These are phyloP conservation scores for Taenioides sp. DNA, from an alignment of 2,797 vertebrate species.

Conservation along the genomic window DNA sequence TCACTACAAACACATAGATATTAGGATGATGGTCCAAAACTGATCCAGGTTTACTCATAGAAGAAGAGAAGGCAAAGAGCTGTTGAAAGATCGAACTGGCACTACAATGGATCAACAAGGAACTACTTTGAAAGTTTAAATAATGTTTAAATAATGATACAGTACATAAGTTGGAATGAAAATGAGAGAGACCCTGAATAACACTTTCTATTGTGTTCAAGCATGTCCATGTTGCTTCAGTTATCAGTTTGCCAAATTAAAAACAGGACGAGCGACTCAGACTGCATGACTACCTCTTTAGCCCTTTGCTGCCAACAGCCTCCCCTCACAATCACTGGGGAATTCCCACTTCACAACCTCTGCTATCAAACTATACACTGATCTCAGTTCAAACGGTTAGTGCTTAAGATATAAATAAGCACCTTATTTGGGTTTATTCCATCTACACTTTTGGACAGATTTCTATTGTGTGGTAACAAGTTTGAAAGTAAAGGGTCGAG, in stretches of 20 bases:
- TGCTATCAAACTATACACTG: background rate
- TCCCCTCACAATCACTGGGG: background rate
- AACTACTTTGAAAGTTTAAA: background rate
- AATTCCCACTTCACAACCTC: conserved; percentile 2
- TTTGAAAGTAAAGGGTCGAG: background rate
- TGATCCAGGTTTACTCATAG: too few species aligned
- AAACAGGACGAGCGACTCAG: conserved; percentile 44
- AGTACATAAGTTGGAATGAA: background rate
- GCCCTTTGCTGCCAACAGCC: background rate
- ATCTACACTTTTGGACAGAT: background rate
- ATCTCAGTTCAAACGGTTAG: background rate
- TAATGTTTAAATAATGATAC: background rate
- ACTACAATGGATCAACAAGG: background rate
- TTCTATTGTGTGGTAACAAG: background rate
- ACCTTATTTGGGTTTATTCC: background rate
- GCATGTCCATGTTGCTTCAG: conserved; percentile 19
- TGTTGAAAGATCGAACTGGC: background rate
- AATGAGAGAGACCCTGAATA: background rate
- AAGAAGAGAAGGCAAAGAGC: too few species aligned
- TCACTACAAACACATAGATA: too few species aligned
- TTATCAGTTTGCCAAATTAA: conserved; percentile 49
- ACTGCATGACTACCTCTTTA: conserved; percentile 18
- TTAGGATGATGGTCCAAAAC: too few species aligned
- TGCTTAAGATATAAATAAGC: background rate
- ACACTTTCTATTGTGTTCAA: conserved; percentile 8